phyloP scores from a whole-genome alignment of 2,113 vertebrate species.

The Rhadina sibilatrix region DNA sequence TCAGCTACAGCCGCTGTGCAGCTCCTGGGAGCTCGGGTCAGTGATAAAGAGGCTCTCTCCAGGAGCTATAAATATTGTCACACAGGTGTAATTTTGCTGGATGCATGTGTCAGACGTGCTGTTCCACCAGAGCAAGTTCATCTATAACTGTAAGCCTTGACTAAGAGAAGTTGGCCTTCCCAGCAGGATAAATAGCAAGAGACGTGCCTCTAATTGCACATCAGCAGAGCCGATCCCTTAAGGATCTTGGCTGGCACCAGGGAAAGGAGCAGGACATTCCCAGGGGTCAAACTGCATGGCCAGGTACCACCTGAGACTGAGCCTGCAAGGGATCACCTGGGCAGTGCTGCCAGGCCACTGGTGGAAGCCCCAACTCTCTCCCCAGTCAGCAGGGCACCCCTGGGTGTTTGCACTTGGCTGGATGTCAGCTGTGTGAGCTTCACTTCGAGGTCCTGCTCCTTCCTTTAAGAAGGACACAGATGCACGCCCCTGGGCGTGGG shows the following conservation, averaged over 20 bases:
- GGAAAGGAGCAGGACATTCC: background rate
- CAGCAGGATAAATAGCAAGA: conserved; percentile 42
- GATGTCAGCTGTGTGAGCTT: background rate
- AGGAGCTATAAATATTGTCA: conserved; percentile 57
- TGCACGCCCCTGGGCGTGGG: background rate
- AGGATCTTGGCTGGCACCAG: background rate
- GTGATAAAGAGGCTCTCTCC: conserved; percentile 39
- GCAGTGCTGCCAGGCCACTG: background rate
- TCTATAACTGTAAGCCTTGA: conserved; percentile 43
- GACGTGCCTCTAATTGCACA: conserved; percentile 33
- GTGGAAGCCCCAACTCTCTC: background rate
- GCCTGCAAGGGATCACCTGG: background rate
- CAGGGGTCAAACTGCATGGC: background rate
- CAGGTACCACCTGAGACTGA: background rate
- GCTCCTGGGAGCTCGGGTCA: conserved; percentile 22
- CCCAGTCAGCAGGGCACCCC: background rate
- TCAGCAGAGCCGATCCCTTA: conserved; percentile 48
- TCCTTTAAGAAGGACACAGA: background rate
- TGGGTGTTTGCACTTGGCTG: background rate
- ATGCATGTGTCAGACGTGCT: conserved; percentile 27
- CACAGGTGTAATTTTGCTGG: conserved; percentile 29
- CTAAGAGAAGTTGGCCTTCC: conserved; percentile 43
- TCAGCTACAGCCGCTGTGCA: background rate
- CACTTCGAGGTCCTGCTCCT: background rate
- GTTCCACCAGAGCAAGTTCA: conserved; percentile 49